These are phyloP conservation scores for Pseudocheirus occidentalis DNA, from an alignment of 2,797 vertebrate genomes.

Conservation along the genomic window DNA sequence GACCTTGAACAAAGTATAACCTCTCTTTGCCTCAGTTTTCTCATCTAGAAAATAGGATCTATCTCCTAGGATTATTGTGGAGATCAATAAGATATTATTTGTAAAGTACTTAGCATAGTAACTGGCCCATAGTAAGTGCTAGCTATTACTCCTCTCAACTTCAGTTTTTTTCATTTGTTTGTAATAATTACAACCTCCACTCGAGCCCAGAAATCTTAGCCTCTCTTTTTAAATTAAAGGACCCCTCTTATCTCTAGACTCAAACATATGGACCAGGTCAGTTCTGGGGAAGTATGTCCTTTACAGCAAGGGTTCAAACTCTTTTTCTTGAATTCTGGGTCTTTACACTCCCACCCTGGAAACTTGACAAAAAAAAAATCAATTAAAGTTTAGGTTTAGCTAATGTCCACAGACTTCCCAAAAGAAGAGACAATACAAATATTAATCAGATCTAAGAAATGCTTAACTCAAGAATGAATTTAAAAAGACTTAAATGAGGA, in stretches of 20 bases:
- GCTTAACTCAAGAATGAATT: not conserved
- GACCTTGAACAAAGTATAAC: not conserved
- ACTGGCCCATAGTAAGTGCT: not conserved
- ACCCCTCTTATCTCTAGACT: not conserved
- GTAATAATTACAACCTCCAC: not conserved
- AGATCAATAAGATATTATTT: not conserved
- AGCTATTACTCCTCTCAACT: not conserved
- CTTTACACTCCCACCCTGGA: not conserved
- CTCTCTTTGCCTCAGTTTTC: not conserved
- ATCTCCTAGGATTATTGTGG: not conserved
- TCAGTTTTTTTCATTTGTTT: not conserved
- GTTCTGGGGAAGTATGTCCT: not conserved
- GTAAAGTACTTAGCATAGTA: not conserved
- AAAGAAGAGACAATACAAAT: not conserved
- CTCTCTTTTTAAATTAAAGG: not conserved
- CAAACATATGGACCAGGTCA: not conserved
- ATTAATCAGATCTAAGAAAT: not conserved
- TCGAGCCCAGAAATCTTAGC: not conserved
- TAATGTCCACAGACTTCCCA: not conserved
- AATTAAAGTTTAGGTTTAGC: not conserved
- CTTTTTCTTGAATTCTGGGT: not conserved
- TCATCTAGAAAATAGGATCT: not conserved
- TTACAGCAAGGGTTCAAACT: not conserved
- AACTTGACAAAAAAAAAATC: not conserved
- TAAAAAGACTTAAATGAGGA: not conserved